phyloP scores from a whole-genome alignment of 2,888 invertebrate species.

The Sceliomorpha sp. region DNA sequence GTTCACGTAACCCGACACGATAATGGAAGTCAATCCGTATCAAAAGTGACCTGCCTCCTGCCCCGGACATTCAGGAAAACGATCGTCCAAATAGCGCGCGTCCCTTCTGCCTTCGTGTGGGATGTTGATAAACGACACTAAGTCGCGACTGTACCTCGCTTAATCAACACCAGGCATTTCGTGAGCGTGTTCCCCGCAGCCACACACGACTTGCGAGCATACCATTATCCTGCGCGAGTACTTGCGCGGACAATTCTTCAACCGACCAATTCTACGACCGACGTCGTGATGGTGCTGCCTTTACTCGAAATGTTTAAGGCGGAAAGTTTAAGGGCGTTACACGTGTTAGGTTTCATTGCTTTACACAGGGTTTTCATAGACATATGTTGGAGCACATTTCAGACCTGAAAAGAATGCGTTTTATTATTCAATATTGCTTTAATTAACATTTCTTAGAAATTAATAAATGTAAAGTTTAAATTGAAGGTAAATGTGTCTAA shows the following conservation, averaged over 20 bases:
- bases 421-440: too few species aligned
- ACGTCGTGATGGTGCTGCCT: neutral
- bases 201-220: slow-evolving; percentile 16
- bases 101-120: slow-evolving; percentile 25
- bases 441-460: too few species aligned
- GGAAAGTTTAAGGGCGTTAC: too few species aligned
- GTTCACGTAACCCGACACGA: slow-evolving; percentile 24
- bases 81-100: slow-evolving; percentile 13
- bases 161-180: slow-evolving; percentile 31
- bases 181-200: slow-evolving; percentile 13
- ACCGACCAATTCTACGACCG: slow-evolving; percentile 15
- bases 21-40: slow-evolving; percentile 33
- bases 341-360: too few species aligned
- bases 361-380: too few species aligned
- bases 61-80: slow-evolving; percentile 8
- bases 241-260: slow-evolving; percentile 20
- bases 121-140: slow-evolving; percentile 39
- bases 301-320: neutral
- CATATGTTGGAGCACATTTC: too few species aligned
- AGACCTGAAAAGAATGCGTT: too few species aligned
- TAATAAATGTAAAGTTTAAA: too few species aligned
- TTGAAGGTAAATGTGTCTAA: too few species aligned
- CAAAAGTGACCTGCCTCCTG: slow-evolving; percentile 23
- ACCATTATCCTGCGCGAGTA: slow-evolving; percentile 18
- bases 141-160: slow-evolving; percentile 28